Base-by-base conservation (phyloP, 2,113 vertebrate genomes). In the Brachypodius melanocephalos region DNA sequence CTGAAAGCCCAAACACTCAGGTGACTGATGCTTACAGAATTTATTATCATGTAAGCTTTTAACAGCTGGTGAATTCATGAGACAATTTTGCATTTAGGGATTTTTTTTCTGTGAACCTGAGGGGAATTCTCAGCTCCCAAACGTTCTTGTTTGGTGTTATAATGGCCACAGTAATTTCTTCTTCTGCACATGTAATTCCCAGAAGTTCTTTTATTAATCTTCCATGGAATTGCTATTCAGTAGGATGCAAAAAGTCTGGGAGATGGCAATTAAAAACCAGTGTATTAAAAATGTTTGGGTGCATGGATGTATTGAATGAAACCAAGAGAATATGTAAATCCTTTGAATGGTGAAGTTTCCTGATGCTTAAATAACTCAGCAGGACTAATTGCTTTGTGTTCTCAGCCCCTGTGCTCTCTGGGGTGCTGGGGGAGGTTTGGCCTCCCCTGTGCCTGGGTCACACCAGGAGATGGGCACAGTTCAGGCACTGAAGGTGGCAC, bases 281-380 rank as follows among this genome's bases (percentile, higher is more conserved):
- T 15, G 15, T 54, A 66, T 78, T 73, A 66, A 76, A 88, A 68
- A 31, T 40, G 29, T 62, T 92, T 54, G 69, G 51, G 62, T 86
- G 69, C 76, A 31, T 80, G 73, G 72, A 69, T 85, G n/a, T 91
- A 78, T 84, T 85, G 90, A 92, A 79, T 89, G 84, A 95, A 96
- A 83, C 45, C 54, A 28, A 80, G 36, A 40, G 66, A 83, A 71
- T 76, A 88, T 45, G 59, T 67, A 79, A 90, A 80, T 84, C 77
- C 61, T 78, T 90, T 52, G 34, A 59, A 74, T 76, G 1, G 0
- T 58, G 55, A 82, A 36, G 58, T 52, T 80, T 89, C 58, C 45
- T 28, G 4, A 16, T 72, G 49, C 76, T 66, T 62, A 38, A 94
- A 86, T 86, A 94, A 42, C 71, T 94, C 13, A 0, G 57, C 84